Conservation (phyloP, 2,113 vertebrate genomes). For the Leuciscus idus region DNA sequence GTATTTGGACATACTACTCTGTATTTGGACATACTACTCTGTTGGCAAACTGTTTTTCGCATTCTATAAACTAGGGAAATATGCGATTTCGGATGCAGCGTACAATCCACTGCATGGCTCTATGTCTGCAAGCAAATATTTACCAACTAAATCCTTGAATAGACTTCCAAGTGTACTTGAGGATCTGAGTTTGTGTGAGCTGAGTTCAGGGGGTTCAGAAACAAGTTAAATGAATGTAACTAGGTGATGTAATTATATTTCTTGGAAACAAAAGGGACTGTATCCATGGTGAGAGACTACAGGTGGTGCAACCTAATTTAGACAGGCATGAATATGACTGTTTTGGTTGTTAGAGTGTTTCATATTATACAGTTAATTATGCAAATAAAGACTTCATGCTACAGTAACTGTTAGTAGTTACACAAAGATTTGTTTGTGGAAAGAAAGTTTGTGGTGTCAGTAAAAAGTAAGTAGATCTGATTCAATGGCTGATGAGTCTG, state of each 20-base stretch:
- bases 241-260: slow-evolving; percentile 31
- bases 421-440: no score
- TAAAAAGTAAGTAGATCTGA: neutral
- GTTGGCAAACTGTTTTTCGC: no score
- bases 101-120: neutral
- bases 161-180: neutral
- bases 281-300: slow-evolving; percentile 14
- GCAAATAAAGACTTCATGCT: slow-evolving; percentile 8
- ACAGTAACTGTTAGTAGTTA: neutral
- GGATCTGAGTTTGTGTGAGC: neutral
- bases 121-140: neutral
- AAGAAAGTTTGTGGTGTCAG: neutral
- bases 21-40: no score
- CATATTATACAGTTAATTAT: neutral
- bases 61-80: no score
- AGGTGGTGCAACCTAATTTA: slow-evolving; percentile 12
- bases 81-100: no score
- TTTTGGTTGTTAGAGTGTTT: neutral
- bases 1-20: no score
- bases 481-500: slow-evolving; percentile 9
- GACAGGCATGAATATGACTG: neutral
- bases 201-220: neutral
- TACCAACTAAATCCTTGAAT: neutral
- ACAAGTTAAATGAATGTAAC: slow-evolving; percentile 16
- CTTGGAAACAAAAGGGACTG: neutral